Evolutionary conservation across 2,797 vertebrate species (phyloP).

Genomic region (Darevskia nairensis): DNA sequence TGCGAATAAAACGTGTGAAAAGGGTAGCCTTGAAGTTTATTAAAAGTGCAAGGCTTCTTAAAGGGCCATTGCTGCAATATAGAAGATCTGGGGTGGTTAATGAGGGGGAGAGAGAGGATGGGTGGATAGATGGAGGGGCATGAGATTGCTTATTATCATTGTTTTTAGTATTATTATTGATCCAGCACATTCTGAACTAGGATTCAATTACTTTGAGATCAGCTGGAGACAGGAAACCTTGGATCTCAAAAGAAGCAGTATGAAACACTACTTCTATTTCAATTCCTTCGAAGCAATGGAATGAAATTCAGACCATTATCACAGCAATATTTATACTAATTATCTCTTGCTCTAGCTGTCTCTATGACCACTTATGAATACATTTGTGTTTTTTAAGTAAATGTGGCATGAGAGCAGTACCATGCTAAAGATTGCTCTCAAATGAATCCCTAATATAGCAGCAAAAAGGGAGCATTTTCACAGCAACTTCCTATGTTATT

Average conservation of each 20-base stretch:
- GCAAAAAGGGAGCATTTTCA: neutral
- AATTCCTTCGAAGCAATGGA: constrained; percentile 15
- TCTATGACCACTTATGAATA: neutral
- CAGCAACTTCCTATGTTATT: neutral
- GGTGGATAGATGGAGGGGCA: too few relatives aligned
- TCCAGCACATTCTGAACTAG: neutral
- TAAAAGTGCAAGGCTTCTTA: too few relatives aligned
- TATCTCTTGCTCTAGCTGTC: neutral
- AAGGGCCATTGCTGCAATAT: too few relatives aligned
- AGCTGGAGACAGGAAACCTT: neutral
- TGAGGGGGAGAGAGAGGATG: too few relatives aligned
- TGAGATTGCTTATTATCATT: too few relatives aligned
- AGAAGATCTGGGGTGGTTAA: too few relatives aligned
- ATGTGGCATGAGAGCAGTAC: neutral
- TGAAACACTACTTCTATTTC: neutral
- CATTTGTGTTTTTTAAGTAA: neutral
- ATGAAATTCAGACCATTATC: neutral
- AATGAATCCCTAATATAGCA: neutral
- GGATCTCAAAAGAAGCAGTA: constrained; percentile 5
- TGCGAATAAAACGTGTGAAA: too few relatives aligned
- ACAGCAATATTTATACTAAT: neutral
- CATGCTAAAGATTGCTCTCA: neutral
- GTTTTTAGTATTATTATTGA: neutral
- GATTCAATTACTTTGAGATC: neutral
- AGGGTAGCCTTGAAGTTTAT: too few relatives aligned